These are phyloP conservation scores for Nebria brevicollis DNA, from an alignment of 2,888 invertebrate species.

Conservation along the genomic window DNA sequence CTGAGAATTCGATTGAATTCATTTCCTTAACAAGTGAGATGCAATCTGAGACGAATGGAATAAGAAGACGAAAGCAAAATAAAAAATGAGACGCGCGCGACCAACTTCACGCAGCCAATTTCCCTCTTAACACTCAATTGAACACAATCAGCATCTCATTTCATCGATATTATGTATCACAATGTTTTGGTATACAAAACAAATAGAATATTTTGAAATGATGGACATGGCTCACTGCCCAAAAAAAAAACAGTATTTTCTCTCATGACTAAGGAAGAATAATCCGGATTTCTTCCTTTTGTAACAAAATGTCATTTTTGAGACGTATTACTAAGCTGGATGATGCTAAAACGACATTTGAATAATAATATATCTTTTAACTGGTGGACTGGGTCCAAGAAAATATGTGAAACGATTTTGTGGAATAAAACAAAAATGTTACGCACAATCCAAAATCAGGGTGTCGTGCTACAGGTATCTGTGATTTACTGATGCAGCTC, in stretches of 20 bases:
- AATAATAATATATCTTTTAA: too few relatives aligned
- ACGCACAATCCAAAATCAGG: neutral
- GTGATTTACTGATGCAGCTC: neutral
- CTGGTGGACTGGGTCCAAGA: too few relatives aligned
- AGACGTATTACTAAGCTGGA: too few relatives aligned
- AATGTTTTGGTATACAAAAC: neutral
- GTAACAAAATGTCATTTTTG: too few relatives aligned
- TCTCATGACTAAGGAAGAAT: neutral
- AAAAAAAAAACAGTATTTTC: neutral
- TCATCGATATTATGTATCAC: neutral
- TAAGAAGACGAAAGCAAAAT: neutral
- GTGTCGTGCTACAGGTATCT: neutral
- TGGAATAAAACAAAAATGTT: too few relatives aligned
- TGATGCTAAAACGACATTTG: too few relatives aligned
- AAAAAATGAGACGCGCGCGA: neutral
- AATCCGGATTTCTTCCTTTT: too few relatives aligned
- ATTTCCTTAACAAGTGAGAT: conserved; percentile 1
- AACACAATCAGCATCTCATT: neutral
- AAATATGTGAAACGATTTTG: too few relatives aligned
- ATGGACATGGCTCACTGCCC: neutral
- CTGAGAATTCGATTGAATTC: conserved; percentile 1
- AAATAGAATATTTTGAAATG: neutral
- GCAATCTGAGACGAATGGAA: neutral
- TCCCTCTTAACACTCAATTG: neutral
- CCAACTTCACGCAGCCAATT: neutral